Conservation (phyloP, 2,888 invertebrate species). For the Mystacides longicornis region DNA sequence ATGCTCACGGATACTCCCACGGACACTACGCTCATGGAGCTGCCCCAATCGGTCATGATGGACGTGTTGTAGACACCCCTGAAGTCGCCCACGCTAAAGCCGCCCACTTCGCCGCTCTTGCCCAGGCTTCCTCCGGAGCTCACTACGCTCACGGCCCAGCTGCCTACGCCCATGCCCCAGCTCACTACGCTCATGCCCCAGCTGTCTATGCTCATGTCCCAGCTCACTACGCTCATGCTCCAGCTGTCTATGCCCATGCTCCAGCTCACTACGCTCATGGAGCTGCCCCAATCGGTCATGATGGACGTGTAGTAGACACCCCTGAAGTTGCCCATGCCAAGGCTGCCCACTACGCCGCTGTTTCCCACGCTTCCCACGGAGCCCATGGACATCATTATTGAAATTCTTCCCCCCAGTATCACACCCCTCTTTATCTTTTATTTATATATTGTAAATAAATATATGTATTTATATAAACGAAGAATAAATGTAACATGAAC, state of each 20-base stretch:
- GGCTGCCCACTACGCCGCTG: conserved; percentile 5
- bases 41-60: conserved; percentile 40
- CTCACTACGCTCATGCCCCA: conserved; percentile 11
- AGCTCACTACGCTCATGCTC: conserved; percentile 6
- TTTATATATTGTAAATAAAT: not conserved
- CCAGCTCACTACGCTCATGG: conserved; percentile 8
- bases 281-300: conserved; percentile 1
- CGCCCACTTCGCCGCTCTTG: conserved; percentile 33
- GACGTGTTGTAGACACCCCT: conserved; percentile 37
- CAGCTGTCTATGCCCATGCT: conserved; percentile 13
- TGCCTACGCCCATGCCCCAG: not conserved
- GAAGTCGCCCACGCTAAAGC: conserved; percentile 30
- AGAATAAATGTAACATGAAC: too few species aligned
- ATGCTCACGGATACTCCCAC: not conserved
- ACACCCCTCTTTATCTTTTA: not conserved
- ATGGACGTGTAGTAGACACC: conserved; percentile 4
- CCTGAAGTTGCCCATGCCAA: conserved; percentile 3
- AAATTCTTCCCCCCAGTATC: not conserved
- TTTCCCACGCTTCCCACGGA: not conserved
- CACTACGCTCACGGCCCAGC: not conserved
- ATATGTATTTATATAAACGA: too few species aligned
- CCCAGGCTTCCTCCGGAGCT: conserved; percentile 11
- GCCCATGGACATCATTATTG: conserved; percentile 7
- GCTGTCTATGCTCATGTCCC: conserved; percentile 8
- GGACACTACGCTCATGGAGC: conserved; percentile 9